Conservation (phyloP, 2,113 vertebrate species). For the Pyrgilauda ruficollis region DNA sequence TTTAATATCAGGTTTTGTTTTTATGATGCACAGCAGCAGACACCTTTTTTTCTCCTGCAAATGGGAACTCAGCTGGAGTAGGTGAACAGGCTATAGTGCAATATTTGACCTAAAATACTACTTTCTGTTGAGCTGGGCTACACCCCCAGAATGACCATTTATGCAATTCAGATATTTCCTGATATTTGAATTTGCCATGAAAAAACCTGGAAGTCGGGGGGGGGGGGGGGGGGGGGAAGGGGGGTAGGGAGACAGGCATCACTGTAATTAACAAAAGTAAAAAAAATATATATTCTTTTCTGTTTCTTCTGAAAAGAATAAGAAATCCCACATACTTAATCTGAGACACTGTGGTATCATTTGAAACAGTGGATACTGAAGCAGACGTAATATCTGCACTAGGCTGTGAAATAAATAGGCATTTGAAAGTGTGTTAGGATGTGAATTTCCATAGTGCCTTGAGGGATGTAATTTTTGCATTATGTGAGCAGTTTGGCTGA, state of each 20-base stretch:
- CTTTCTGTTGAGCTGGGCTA: neutral
- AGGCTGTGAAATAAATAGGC: conserved; percentile 34
- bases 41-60: neutral
- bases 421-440: conserved; percentile 33
- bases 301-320: neutral
- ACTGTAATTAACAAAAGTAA: neutral
- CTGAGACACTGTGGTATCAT: neutral
- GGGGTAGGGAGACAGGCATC: accelerated
- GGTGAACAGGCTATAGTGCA: neutral
- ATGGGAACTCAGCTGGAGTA: neutral
- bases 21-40: neutral
- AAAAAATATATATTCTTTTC: neutral
- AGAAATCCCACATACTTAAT: neutral
- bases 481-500: conserved; percentile 36
- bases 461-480: conserved; percentile 41
- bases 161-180: neutral
- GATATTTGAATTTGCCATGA: neutral
- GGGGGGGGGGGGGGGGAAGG: accelerated
- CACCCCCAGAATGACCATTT: neutral
- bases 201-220: accelerated
- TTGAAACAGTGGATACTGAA: neutral
- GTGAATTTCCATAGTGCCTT: conserved; percentile 54
- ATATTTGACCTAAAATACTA: neutral
- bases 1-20: neutral
- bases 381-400: neutral